These are phyloP conservation scores for Drosophila helvetica DNA, from an alignment of 2,888 invertebrate genomes.

Conservation along the genomic window DNA sequence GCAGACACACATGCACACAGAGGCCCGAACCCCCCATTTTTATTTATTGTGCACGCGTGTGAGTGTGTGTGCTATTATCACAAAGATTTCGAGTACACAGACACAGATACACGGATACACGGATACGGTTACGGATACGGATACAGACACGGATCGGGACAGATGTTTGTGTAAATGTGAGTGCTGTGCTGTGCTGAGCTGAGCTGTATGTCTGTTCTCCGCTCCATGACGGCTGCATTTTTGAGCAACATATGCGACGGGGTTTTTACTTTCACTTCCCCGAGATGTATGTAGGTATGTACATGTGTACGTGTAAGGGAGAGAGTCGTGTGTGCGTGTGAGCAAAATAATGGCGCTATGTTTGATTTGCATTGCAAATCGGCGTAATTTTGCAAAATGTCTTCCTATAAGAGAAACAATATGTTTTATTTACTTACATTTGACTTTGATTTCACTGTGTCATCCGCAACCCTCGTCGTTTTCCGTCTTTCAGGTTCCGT, in stretches of 20 bases:
- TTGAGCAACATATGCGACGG: conserved; percentile 69
- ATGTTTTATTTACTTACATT: conserved; percentile 79
- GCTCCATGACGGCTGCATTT: conserved; percentile 42
- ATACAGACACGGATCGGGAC: conserved; percentile 21
- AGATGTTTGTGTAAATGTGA: conserved; percentile 50
- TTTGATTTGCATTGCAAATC: conserved; percentile 79
- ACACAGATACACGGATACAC: conserved; percentile 19
- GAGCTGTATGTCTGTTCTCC: too few relatives aligned
- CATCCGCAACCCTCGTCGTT: conserved; percentile 21
- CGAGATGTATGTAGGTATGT: not conserved
- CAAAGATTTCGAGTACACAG: conserved; percentile 59
- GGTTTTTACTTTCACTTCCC: conserved; percentile 65
- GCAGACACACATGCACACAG: conserved; percentile 28
- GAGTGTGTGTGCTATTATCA: conserved; percentile 66
- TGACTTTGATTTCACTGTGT: conserved; percentile 69
- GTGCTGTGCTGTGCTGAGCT: not conserved
- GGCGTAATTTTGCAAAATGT: conserved; percentile 77
- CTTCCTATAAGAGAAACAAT: conserved; percentile 78
- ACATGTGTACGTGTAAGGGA: not conserved
- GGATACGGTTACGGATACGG: conserved; percentile 23
- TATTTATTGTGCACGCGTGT: conserved; percentile 45
- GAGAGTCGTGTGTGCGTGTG: conserved; percentile 36
- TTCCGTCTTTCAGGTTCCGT: not conserved
- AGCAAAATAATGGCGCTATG: conserved; percentile 73
- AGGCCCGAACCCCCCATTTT: conserved; percentile 35